These are phyloP conservation scores for Brenthis hecate DNA, from an alignment of 2,888 invertebrate genomes.

Conservation along the genomic window DNA sequence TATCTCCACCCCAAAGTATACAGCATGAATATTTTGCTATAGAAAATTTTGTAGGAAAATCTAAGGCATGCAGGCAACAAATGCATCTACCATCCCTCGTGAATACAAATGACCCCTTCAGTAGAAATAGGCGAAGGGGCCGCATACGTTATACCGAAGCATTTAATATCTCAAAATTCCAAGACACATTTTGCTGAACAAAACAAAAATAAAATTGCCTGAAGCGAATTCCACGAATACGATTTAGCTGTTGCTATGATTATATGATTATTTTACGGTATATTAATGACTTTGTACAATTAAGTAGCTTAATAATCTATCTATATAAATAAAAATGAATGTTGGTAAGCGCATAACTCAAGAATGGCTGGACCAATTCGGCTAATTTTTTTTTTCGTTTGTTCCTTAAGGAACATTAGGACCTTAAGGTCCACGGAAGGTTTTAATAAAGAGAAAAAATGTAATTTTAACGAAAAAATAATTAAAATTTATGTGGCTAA, in stretches of 20 bases:
- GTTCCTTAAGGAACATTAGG: too few species aligned
- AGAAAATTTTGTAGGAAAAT: constrained; percentile 38
- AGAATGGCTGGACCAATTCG: too few species aligned
- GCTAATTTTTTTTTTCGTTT: too few species aligned
- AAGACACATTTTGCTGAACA: constrained; percentile 44
- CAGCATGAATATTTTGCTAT: constrained; percentile 19
- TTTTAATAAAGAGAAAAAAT: too few species aligned
- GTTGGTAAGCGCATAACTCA: too few species aligned
- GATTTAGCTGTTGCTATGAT: background rate
- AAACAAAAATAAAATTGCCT: constrained; percentile 46
- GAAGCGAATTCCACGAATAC: constrained; percentile 32
- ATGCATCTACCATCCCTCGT: constrained; percentile 46
- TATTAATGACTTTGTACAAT: background rate
- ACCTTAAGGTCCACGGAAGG: too few species aligned
- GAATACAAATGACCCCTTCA: constrained; percentile 56
- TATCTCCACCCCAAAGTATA: constrained; percentile 11
- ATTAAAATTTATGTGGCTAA: too few species aligned
- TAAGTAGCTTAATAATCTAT: too few species aligned
- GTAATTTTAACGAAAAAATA: too few species aligned
- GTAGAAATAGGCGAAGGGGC: constrained; percentile 45
- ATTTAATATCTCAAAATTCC: constrained; percentile 56
- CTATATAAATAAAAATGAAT: too few species aligned
- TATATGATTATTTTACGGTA: constrained; percentile 13
- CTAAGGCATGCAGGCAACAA: constrained; percentile 49
- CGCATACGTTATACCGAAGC: constrained; percentile 49